These are phyloP conservation scores for Mimas tiliae DNA, from an alignment of 2,888 invertebrate genomes.

Conservation along the genomic window DNA sequence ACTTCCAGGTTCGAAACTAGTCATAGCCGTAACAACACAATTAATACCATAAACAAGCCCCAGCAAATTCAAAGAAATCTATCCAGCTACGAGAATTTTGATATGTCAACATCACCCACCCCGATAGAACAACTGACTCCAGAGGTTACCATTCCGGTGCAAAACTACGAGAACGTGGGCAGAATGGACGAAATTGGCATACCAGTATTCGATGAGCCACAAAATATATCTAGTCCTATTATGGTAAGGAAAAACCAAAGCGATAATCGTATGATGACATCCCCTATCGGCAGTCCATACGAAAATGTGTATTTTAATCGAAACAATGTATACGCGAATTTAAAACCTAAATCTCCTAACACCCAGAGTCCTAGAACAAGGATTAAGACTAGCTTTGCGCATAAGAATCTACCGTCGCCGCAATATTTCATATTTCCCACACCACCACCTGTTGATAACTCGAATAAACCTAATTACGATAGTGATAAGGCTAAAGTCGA, in stretches of 20 bases:
- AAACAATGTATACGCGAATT: conserved; percentile 57
- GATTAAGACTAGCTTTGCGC: conserved; percentile 85
- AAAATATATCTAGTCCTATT: conserved; percentile 73
- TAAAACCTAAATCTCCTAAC: conserved; percentile 77
- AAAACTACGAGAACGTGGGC: conserved; percentile 68
- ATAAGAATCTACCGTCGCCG: conserved; percentile 77
- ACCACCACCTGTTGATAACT: conserved; percentile 65
- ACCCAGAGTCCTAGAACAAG: conserved; percentile 85
- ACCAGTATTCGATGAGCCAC: conserved; percentile 69
- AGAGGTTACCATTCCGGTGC: conserved; percentile 61
- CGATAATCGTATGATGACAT: conserved; percentile 44
- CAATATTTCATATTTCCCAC: conserved; percentile 81
- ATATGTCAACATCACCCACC: conserved; percentile 58
- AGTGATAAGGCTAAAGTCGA: conserved; percentile 46
- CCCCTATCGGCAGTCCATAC: conserved; percentile 81
- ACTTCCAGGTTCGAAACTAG: conserved; percentile 78
- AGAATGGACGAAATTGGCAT: conserved; percentile 80
- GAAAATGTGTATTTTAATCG: conserved; percentile 85
- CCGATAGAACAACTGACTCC: conserved; percentile 64
- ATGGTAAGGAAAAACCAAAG: conserved; percentile 71
- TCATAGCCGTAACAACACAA: conserved; percentile 62
- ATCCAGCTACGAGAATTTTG: conserved; percentile 84
- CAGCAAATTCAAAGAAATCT: conserved; percentile 70
- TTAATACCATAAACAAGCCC: conserved; percentile 59
- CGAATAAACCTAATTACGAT: conserved; percentile 57